Evolutionary conservation across 2,888 invertebrate genomes (phyloP), one percentile per base, ranked within the genome.

Genomic region (Heliconius ethilla): DNA sequence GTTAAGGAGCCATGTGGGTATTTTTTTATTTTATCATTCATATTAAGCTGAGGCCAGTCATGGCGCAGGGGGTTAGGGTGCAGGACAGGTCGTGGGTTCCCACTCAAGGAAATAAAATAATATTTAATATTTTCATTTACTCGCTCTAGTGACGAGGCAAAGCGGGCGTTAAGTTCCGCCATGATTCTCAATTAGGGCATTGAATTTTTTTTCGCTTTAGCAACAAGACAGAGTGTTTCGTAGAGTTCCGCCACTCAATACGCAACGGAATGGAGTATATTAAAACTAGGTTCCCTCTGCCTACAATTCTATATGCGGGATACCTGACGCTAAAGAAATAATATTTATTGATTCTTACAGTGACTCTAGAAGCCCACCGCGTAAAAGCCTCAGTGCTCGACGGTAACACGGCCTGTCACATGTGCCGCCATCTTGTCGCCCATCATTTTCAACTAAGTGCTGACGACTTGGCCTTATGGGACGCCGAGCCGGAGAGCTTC

Each of bases 401-500:
- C 22, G 94, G 95, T 13, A 96, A 96, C 82, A 97, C 97, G 0
- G 94, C 98, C 55, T 96, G 96, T 75, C 97, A 97, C 89, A 97
- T 99, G 89, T 97, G 97, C 87, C 95, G 96, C 27, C 97, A 97
- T 84, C 95, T 99, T 6, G 96, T 99, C 11, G 97, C 97, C 0
- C 97, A 97, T 85, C 99, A 99, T 91, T 98, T 99, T 88, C 94
- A 98, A 70, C 93, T 99, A 55, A 98, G 97, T 2, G 95, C 96
- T 78, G 96, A 97, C 69, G 99, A 99, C 89, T 92, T 99, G 75
- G 96, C 97, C 74, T 93, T 96, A 77, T 99, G 99, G 99, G 97
- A 98, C 86, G 96, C 96, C 0, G 98, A 98, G 90, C 98, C 99
- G 0, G 99, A 99, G 92, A 96, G 96, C 83, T 99, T 98, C 89